These are phyloP conservation scores for Cheilosia vulpina DNA, from an alignment of 2,888 invertebrate species.

Conservation along the genomic window DNA sequence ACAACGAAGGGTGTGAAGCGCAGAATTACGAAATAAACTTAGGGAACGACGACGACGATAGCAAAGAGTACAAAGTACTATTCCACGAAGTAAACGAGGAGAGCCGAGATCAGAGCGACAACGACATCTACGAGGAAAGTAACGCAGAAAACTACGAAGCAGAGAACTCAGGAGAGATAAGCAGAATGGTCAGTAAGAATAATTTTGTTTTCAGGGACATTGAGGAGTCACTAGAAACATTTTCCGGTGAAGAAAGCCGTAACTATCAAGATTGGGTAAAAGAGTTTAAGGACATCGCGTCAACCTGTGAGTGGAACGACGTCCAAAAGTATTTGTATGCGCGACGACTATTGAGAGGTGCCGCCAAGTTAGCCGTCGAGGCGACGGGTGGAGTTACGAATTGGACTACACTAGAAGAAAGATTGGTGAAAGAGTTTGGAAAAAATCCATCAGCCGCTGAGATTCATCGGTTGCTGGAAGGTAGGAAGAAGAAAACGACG, in stretches of 20 bases:
- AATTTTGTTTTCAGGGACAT: not conserved
- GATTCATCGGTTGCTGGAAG: conserved; percentile 25
- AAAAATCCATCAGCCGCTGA: conserved; percentile 12
- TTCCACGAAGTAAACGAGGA: not conserved
- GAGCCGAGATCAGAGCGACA: not conserved
- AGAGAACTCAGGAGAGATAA: not conserved
- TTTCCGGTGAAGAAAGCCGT: conserved; percentile 19
- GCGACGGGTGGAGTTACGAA: conserved; percentile 2
- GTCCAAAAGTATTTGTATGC: conserved; percentile 35
- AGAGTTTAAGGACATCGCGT: conserved; percentile 32
- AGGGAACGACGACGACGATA: not conserved
- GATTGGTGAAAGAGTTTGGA: conserved; percentile 33
- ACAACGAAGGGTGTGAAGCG: not conserved
- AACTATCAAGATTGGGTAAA: conserved; percentile 26
- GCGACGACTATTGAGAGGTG: conserved; percentile 18
- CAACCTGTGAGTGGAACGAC: too few relatives aligned
- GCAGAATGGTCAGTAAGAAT: not conserved
- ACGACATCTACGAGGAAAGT: not conserved
- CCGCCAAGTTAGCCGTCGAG: conserved; percentile 38
- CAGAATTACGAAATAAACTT: not conserved
- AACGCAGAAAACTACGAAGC: not conserved
- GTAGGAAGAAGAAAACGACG: conserved; percentile 9
- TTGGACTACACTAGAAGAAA: conserved; percentile 17
- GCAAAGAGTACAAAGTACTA: not conserved
- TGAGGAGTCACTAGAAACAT: conserved; percentile 23